Evolutionary conservation across 2,797 vertebrate species (phyloP).

Genomic region (Propithecus deckenii): DNA sequence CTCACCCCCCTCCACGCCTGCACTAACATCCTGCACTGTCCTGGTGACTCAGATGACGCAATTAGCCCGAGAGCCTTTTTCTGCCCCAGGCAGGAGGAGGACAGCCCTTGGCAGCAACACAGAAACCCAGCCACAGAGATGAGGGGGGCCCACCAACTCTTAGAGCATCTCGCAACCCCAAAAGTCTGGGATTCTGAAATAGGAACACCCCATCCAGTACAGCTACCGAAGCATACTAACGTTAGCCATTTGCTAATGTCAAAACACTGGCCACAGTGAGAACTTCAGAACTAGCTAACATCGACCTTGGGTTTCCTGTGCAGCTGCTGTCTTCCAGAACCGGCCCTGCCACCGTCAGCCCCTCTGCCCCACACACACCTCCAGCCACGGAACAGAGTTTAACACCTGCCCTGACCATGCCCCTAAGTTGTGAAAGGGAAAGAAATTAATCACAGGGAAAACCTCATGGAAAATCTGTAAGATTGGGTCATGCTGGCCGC

Average conservation of each 20-base stretch:
- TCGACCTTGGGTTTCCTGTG: not conserved
- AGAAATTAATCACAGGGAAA: not conserved
- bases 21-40: not conserved
- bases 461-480: not conserved
- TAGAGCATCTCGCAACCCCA: not conserved
- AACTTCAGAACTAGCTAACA: not conserved
- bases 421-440: not conserved
- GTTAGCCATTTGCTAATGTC: not conserved
- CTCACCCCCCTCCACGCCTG: not conserved
- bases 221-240: not conserved
- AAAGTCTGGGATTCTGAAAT: not conserved
- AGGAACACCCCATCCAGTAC: not conserved
- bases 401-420: not conserved
- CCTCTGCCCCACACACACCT: not conserved
- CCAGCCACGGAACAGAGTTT: not conserved
- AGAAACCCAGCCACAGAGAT: not conserved
- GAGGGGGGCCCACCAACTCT: too few species aligned
- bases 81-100: not conserved
- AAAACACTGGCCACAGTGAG: not conserved
- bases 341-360: not conserved
- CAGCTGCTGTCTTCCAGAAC: not conserved
- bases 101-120: not conserved
- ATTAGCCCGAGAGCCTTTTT: not conserved
- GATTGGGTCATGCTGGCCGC: rapidly evolving
- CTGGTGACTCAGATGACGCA: not conserved